phyloP scores from a whole-genome alignment of 2,113 vertebrate species.

The Gallinago undulata region DNA sequence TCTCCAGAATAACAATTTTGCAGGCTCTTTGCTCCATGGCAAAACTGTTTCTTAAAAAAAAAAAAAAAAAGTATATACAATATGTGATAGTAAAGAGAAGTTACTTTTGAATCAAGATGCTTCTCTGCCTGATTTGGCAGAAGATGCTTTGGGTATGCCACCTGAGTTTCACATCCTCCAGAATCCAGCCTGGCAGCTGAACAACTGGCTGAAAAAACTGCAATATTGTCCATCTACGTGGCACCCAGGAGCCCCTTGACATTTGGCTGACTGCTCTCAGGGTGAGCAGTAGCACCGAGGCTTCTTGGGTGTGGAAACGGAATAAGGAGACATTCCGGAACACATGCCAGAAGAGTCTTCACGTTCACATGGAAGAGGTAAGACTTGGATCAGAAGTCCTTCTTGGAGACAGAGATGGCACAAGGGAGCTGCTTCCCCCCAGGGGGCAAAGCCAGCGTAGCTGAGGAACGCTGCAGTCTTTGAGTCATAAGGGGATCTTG shows the following conservation, averaged over 20 bases:
- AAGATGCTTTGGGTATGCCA: not conserved
- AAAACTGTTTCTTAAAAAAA: not conserved
- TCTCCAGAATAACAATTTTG: not conserved
- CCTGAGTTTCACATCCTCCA: not conserved
- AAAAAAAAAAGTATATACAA: not conserved
- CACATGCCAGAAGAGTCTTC: not conserved
- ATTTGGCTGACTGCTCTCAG: not conserved
- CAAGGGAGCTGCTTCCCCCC: not conserved
- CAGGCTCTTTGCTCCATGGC: accelerated
- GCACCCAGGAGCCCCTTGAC: not conserved
- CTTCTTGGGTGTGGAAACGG: not conserved
- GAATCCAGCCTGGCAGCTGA: slow-evolving; percentile 13
- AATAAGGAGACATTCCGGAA: not conserved
- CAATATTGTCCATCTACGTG: accelerated
- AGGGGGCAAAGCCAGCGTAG: accelerated
- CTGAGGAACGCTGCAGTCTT: not conserved
- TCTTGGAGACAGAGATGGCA: not conserved
- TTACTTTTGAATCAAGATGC: not conserved
- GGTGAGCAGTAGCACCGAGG: not conserved
- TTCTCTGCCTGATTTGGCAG: not conserved
- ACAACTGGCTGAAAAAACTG: not conserved
- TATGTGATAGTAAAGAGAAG: not conserved
- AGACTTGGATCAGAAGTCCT: not conserved
- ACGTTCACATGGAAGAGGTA: not conserved
- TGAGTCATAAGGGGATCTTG: not conserved